phyloP scores from a whole-genome alignment of 2,888 invertebrate genomes.

The Epicampocera succincta region DNA sequence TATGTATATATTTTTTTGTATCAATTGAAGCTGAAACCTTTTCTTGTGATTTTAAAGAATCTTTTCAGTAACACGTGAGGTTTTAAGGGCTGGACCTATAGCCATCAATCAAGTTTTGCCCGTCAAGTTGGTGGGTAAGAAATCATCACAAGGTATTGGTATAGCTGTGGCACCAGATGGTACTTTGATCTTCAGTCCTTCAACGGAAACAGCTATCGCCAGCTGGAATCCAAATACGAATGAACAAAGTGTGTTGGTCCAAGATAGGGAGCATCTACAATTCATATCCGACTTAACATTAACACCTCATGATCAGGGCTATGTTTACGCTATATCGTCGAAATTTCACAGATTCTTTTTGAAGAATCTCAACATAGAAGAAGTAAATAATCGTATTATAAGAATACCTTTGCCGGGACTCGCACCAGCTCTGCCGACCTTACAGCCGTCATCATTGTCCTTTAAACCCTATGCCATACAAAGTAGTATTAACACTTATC shows the following conservation, averaged over 20 bases:
- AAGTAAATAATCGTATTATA: constrained; percentile 89
- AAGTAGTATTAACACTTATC: constrained; percentile 35
- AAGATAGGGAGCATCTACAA: constrained; percentile 88
- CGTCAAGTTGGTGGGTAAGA: constrained; percentile 89
- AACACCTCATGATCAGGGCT: constrained; percentile 86
- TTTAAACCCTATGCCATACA: constrained; percentile 51
- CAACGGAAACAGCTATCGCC: constrained; percentile 90
- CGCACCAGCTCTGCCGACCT: neutral
- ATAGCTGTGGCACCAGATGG: constrained; percentile 89
- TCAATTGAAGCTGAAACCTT: too few relatives aligned
- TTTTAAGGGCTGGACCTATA: constrained; percentile 87
- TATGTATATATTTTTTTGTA: too few relatives aligned
- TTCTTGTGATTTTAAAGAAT: constrained; percentile 82
- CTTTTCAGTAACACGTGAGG: constrained; percentile 89
- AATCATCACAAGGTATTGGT: constrained; percentile 92
- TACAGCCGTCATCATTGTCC: constrained; percentile 20
- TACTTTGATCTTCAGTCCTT: constrained; percentile 89
- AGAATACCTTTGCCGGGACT: constrained; percentile 82
- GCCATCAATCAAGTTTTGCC: constrained; percentile 87
- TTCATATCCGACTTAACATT: constrained; percentile 90
- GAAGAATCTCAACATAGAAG: constrained; percentile 85
- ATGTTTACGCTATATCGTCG: constrained; percentile 88
- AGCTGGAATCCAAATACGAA: constrained; percentile 89
- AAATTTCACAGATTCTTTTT: constrained; percentile 91
- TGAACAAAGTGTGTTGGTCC: constrained; percentile 88